These are phyloP conservation scores for Setipinna tenuifilis DNA, from an alignment of 2,797 vertebrate species.

Conservation along the genomic window DNA sequence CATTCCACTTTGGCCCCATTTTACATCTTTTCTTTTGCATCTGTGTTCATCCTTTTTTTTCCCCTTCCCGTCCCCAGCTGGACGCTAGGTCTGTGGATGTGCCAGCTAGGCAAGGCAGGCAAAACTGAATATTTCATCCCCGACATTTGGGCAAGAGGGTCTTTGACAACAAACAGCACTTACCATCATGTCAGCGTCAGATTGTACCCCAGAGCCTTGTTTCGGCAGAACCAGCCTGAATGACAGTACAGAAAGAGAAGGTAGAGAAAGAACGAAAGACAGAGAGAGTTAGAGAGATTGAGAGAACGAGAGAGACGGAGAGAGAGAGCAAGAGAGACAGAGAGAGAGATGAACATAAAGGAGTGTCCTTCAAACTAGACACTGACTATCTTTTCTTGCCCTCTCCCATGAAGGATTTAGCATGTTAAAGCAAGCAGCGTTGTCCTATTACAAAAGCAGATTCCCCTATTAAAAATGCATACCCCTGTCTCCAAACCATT, in stretches of 20 bases:
- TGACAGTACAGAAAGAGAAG: slow-evolving; percentile 28
- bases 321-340: not conserved
- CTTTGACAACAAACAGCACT: slow-evolving; percentile 75
- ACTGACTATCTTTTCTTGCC: slow-evolving; percentile 31
- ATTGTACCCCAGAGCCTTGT: slow-evolving; percentile 60
- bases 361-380: slow-evolving; percentile 41
- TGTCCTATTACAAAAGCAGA: slow-evolving; percentile 48
- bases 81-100: slow-evolving; percentile 37
- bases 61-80: slow-evolving; percentile 29
- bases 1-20: slow-evolving; percentile 60
- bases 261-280: no score
- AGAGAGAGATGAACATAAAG: slow-evolving; percentile 26
- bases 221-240: slow-evolving; percentile 50
- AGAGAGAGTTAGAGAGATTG: not conserved
- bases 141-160: slow-evolving; percentile 60
- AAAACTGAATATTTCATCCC: slow-evolving; percentile 71
- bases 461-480: slow-evolving; percentile 46
- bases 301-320: not conserved
- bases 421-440: slow-evolving; percentile 49
- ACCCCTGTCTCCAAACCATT: slow-evolving; percentile 44
- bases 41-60: slow-evolving; percentile 42
- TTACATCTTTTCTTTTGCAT: slow-evolving; percentile 63
- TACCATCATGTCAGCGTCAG: slow-evolving; percentile 60
- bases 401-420: slow-evolving; percentile 55
- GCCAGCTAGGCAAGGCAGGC: slow-evolving; percentile 50